Evolutionary conservation across 2,888 invertebrate species (phyloP), one percentile per base, ranked within the genome.

Genomic region (Linhomoeus sp.): DNA sequence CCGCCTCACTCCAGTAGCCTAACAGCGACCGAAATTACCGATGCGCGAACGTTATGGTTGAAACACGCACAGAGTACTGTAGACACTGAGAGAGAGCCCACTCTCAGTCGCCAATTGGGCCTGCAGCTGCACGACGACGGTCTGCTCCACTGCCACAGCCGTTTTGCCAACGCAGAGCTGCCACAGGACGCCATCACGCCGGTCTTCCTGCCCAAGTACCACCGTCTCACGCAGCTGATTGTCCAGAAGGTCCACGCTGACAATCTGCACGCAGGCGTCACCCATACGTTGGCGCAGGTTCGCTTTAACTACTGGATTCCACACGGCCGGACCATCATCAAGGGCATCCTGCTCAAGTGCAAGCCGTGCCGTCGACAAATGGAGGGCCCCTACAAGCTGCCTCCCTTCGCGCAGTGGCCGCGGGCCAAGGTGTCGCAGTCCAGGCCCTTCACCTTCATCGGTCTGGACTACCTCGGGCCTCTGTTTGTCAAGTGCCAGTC

Each of bases 401-500:
- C 38, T 23, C 14, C 9, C 7, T 7, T 26, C 2, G 23, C 38
- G 14, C 38, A 22, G 17, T 35, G 29, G 12, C 45, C 45, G 3
- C 22, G 9, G 2, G 3, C 2, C 3, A 33, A 35, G 14, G 26
- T 45, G 24, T 24, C 22, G 2, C 37, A 23, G 22, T 24, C 37
- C 19, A 23, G 22, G 15, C 37, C 45, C 24, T 45, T 45, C 26
- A 15, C 3, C 1, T 17, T 20, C n/a, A n/a, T 22, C 7, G 45
- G 45, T 2, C 22, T 45, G 5, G 45, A 45, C 25, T 45, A 25
- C n/a, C n/a, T 37, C 2, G 45, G 45, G 7, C 45, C 45, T 3
- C 9, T 37, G 2, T 19, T 46, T 39, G 45, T 63, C 9, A 55
- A 51, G 48, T 24, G 50, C 22, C 62, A 64, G 45, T 56, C 50